Evolutionary conservation across 2,113 vertebrate genomes (phyloP).

Genomic region (Silurus meridionalis): DNA sequence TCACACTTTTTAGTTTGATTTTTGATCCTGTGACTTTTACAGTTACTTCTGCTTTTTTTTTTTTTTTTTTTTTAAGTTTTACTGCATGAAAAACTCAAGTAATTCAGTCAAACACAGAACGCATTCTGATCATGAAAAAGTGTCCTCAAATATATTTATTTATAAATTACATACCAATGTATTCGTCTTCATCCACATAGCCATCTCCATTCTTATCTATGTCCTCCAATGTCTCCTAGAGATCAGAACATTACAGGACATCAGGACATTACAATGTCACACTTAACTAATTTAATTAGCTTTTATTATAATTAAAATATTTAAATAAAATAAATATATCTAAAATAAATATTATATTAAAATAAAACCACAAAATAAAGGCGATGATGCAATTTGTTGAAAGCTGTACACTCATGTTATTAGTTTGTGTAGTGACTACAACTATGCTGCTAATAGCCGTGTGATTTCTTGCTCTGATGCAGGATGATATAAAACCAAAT

Average conservation of each 20-base stretch:
- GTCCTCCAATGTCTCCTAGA: slow-evolving; percentile 95
- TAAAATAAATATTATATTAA: too few relatives aligned
- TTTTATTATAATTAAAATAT: background rate
- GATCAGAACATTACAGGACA: slow-evolving; percentile 37
- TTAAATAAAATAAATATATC: too few relatives aligned
- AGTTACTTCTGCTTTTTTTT: too few relatives aligned
- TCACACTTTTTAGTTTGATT: too few relatives aligned
- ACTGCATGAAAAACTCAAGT: background rate
- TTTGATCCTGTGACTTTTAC: too few relatives aligned
- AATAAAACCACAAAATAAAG: background rate
- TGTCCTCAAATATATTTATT: background rate
- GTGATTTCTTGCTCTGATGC: background rate
- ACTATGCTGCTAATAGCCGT: background rate
- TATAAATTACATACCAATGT: slow-evolving; percentile 81
- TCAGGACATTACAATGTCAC: slow-evolving; percentile 45
- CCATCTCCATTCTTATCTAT: slow-evolving; percentile 94
- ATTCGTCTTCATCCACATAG: slow-evolving; percentile 94
- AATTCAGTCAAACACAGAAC: background rate
- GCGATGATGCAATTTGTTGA: too few relatives aligned
- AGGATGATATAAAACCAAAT: background rate
- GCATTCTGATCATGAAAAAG: background rate
- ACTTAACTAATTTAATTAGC: slow-evolving; percentile 21
- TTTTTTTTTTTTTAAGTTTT: too few relatives aligned
- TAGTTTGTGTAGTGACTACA: background rate
- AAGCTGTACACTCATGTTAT: background rate